These are phyloP conservation scores for Limonius californicus DNA, from an alignment of 1,140 invertebrate genomes.

Conservation along the genomic window DNA sequence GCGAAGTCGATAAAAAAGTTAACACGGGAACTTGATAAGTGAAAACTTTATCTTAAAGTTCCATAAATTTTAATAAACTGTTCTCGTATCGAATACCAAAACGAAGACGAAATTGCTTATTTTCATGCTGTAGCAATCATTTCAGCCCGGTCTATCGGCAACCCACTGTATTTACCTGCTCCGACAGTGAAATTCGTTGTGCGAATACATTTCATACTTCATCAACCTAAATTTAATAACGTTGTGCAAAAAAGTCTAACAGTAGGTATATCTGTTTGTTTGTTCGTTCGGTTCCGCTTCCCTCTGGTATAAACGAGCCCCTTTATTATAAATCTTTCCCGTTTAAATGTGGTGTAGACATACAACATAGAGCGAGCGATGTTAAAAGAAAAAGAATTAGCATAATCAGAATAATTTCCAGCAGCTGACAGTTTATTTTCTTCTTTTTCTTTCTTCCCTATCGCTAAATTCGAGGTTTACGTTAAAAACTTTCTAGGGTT, in stretches of 20 bases:
- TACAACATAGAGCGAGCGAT: constrained; percentile 35
- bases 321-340: constrained; percentile 31
- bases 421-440: constrained; percentile 44
- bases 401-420: constrained; percentile 47
- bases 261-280: constrained; percentile 15
- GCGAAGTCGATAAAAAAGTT: constrained; percentile 13
- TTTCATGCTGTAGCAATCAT: constrained; percentile 1
- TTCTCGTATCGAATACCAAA: constrained; percentile 8
- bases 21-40: constrained; percentile 13
- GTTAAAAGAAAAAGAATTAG: constrained; percentile 43
- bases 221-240: constrained; percentile 1
- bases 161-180: constrained; percentile 9
- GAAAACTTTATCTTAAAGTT: constrained; percentile 15
- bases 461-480: constrained; percentile 26
- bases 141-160: constrained; percentile 5
- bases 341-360: constrained; percentile 37
- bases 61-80: constrained; percentile 13
- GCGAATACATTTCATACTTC: neutral
- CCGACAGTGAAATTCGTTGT: neutral
- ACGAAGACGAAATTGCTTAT: constrained; percentile 7
- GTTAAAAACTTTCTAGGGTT: constrained; percentile 40
- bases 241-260: neutral
- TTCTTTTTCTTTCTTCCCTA: constrained; percentile 32
- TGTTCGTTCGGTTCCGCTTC: constrained; percentile 2
- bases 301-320: constrained; percentile 18